Evolutionary conservation across 2,888 invertebrate genomes (phyloP), one percentile per base, ranked within the genome.

Genomic region (Lepetodrilus schrolli): DNA sequence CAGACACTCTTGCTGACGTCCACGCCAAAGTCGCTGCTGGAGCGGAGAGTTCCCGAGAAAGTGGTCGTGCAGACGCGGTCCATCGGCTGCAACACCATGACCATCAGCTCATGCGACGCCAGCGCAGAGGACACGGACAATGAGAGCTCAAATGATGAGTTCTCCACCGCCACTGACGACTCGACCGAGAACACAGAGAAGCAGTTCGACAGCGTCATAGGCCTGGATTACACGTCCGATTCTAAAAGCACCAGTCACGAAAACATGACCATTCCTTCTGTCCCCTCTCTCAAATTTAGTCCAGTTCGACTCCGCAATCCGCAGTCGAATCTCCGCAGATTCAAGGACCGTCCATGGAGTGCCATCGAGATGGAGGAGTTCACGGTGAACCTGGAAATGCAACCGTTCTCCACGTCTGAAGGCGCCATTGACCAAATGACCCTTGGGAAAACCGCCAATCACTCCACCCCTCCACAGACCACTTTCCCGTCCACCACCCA

Each of bases 361-460:
- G 96, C 96, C 4, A 95, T 96, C 5, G 96, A 95, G 84, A 92
- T 96, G 43, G 94, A 95, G 13, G 95, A 95, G 88, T 91, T 94
- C 76, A 87, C 49, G 88, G 90, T 91, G 0, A 87, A 90, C 4
- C 77, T 84, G 21, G 89, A 88, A 68, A 80, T 91, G 78, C 90
- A 92, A 73, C 93, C 94, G 82, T 95, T 95, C 91, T 96, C 96
- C 3, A 96, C 95, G 80, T 96, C 96, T 1, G 96, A 97, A 91
- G 96, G 96, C 0, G 96, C 96, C 23, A 91, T 96, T 78, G 94
- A 96, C 90, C 94, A 94, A 69, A 91, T 96, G 70, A 47, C 68
- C 36, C 48, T 34, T 10, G 71, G 74, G 26, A 75, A 76, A 20
- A 74, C 73, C 66, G 69, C 69, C 13, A 73, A 77, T 48, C 71